Percentiles rank a stretch among this genome's conserved stretches.
Evolutionary conservation across 1,140 invertebrate species (phyloP).

Genomic region (Rhopalosiphum maidis): DNA sequence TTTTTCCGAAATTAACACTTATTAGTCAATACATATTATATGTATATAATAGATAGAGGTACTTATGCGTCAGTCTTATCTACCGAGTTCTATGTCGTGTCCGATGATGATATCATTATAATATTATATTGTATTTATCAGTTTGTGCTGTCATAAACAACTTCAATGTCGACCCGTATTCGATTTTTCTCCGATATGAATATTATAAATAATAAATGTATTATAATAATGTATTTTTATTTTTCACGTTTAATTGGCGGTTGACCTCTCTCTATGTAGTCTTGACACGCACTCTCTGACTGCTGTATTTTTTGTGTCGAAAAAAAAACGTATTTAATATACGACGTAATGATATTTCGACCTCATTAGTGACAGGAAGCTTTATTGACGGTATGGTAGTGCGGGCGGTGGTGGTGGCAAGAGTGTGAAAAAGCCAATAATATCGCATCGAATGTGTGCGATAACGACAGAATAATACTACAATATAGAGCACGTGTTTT

Average conservation of each 20-base stretch:
- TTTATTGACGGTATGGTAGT: neutral
- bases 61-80: neutral
- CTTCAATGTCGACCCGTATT: conserved; percentile 30
- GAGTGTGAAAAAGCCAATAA: conserved; percentile 8
- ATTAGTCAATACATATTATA: neutral
- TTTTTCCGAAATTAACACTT: conserved; percentile 11
- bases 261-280: conserved; percentile 24
- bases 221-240: conserved; percentile 7
- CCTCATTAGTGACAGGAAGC: conserved; percentile 53
- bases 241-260: conserved; percentile 19
- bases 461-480: conserved; percentile 11
- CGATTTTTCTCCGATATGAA: conserved; percentile 33
- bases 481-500: neutral
- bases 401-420: neutral
- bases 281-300: conserved; percentile 12
- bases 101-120: neutral
- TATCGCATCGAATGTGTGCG: neutral
- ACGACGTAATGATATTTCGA: conserved; percentile 45
- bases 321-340: neutral
- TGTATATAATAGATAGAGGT: neutral
- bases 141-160: conserved; percentile 18
- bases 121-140: no score
- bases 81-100: conserved; percentile 15
- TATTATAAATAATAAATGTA: neutral
- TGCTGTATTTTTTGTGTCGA: conserved; percentile 16